Evolutionary conservation across 1,140 invertebrate genomes (phyloP).

Genomic region (Brachionus plicatilis): DNA sequence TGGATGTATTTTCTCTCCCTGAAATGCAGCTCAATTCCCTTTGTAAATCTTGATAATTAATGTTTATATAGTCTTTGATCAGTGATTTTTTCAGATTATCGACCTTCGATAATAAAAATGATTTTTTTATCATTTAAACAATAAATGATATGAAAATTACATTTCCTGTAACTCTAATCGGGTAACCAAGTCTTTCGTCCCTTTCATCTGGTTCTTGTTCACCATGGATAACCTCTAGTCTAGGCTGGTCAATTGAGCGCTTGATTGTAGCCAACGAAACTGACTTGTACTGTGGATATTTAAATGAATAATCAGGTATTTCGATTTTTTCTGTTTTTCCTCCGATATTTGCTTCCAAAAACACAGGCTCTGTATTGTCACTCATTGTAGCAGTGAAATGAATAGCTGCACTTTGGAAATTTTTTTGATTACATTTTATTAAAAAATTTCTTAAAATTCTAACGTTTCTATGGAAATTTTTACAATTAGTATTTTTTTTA

Average conservation of each 20-base stretch:
- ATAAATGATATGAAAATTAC: not conserved
- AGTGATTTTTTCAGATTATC: not conserved
- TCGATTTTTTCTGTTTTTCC: constrained; percentile 9
- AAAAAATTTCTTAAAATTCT: not conserved
- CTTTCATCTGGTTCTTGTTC: not conserved
- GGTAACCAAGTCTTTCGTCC: not conserved
- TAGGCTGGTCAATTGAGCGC: constrained; percentile 17
- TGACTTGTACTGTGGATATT: not conserved
- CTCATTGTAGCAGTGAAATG: not conserved
- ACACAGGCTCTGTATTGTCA: not conserved
- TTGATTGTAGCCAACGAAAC: constrained; percentile 5
- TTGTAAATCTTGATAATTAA: not conserved
- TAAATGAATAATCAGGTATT: constrained; percentile 22
- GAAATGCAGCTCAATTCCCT: not conserved
- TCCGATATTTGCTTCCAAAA: not conserved
- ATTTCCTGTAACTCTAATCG: not conserved
- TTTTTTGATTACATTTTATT: constrained; percentile 17
- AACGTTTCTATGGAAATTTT: constrained; percentile 5
- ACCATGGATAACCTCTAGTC: not conserved
- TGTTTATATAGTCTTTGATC: not conserved
- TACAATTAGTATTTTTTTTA: not conserved
- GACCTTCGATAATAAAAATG: no score
- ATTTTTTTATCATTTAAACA: not conserved
- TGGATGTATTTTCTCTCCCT: constrained; percentile 27
- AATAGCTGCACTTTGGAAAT: not conserved